Evolutionary conservation across 2,113 vertebrate genomes (phyloP).

Genomic region (Scortum barcoo): DNA sequence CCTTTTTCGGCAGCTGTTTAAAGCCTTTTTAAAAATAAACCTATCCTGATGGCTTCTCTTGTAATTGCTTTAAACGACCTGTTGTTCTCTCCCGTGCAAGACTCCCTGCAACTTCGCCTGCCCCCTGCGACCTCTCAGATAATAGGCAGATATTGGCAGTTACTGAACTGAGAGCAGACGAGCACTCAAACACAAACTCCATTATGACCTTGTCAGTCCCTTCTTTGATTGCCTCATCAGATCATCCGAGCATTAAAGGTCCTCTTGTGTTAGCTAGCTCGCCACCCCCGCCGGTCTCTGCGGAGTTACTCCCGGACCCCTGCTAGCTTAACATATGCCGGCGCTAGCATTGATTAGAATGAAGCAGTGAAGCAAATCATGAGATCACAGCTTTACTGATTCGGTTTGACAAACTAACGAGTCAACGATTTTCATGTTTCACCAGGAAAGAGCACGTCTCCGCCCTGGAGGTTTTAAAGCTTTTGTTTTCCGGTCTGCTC

Average conservation of each 20-base stretch:
- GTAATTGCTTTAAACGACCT: neutral
- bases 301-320: slow-evolving; percentile 42
- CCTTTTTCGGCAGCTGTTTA: neutral
- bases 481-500: neutral
- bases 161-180: slow-evolving; percentile 26
- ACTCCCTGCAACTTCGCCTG: neutral
- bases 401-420: slow-evolving; percentile 14
- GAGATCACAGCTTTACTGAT: slow-evolving; percentile 20
- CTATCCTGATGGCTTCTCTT: neutral
- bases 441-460: too few species aligned
- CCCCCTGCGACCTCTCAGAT: neutral
- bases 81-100: neutral
- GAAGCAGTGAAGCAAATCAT: slow-evolving; percentile 36
- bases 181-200: slow-evolving; percentile 25
- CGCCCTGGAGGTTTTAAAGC: neutral
- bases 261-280: slow-evolving; percentile 19
- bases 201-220: slow-evolving; percentile 61
- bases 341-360: slow-evolving; percentile 57
- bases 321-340: slow-evolving; percentile 51
- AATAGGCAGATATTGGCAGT: slow-evolving; percentile 20
- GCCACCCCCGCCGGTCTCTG: slow-evolving; percentile 48
- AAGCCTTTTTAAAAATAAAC: neutral
- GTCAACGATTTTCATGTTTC: slow-evolving; percentile 18
- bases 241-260: slow-evolving; percentile 2
- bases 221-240: slow-evolving; percentile 65